A percentile compares a stretch with the other conserved stretches of the same genome.
phyloP scores from a whole-genome alignment of 2,797 vertebrate species.

The Urophycis tenuis region DNA sequence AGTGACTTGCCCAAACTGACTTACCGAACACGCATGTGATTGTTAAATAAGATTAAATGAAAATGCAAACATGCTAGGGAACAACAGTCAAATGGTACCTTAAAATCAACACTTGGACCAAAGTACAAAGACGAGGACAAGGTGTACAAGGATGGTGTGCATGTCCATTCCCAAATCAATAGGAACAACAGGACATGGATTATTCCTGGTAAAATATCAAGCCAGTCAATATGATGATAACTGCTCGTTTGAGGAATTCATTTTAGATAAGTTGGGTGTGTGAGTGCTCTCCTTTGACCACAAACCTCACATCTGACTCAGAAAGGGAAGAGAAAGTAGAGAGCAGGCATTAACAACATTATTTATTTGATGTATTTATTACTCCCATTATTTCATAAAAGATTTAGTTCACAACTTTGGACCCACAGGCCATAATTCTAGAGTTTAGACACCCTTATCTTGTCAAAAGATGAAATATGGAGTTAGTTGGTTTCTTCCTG shows the following conservation, averaged over 20 bases:
- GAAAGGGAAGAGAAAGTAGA: background rate
- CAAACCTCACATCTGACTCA: background rate
- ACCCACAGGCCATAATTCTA: too few species aligned
- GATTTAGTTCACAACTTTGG: too few species aligned
- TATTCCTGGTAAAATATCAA: background rate
- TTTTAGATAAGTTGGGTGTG: background rate
- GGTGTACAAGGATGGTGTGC: background rate
- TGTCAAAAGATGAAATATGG: too few species aligned
- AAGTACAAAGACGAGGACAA: background rate
- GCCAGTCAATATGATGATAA: background rate
- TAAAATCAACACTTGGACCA: background rate
- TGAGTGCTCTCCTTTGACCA: background rate
- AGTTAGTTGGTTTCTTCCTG: too few species aligned
- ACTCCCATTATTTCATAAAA: too few species aligned
- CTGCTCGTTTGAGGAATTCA: background rate
- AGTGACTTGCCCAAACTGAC: background rate
- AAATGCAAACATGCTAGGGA: background rate
- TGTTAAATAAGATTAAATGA: background rate
- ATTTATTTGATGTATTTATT: too few species aligned
- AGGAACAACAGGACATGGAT: background rate
- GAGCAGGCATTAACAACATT: too few species aligned
- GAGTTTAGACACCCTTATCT: too few species aligned
- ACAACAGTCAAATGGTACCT: background rate
- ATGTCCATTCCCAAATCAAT: too few species aligned
- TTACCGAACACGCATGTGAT: background rate